phyloP scores from a whole-genome alignment of 30 jellyfish, hydroid and myxozoan genomes.

The Cassiopea andromeda region DNA sequence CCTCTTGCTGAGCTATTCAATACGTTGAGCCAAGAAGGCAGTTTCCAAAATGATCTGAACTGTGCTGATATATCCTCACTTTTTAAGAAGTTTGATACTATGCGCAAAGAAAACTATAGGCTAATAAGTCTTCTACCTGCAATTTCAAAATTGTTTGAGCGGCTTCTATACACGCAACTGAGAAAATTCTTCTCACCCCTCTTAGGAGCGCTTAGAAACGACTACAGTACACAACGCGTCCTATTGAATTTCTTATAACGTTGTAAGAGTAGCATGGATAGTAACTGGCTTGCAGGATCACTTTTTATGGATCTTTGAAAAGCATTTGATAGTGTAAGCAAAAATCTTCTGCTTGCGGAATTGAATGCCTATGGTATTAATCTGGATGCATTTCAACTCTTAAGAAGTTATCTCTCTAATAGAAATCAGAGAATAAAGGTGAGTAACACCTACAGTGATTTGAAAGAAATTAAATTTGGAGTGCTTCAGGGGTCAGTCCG shows the following conservation, averaged over 20 bases:
- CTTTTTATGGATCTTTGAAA: not conserved
- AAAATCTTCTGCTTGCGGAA: not conserved
- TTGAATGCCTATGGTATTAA: not conserved
- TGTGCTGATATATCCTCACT: conserved; percentile 7
- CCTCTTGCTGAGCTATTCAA: not conserved
- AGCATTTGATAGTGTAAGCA: too few relatives aligned
- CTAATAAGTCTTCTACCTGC: conserved; percentile 43
- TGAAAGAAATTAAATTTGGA: too few relatives aligned
- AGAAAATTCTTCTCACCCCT: conserved; percentile 13
- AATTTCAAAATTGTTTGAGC: conserved; percentile 19
- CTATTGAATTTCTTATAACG: too few relatives aligned
- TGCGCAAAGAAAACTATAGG: conserved; percentile 22
- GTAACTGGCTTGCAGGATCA: not conserved
- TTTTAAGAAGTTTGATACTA: not conserved
- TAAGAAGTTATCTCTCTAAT: too few relatives aligned
- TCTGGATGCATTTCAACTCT: not conserved
- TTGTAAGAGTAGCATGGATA: not conserved
- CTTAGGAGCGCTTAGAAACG: conserved; percentile 7
- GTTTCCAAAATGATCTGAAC: not conserved
- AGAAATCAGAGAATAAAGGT: too few relatives aligned
- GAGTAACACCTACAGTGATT: too few relatives aligned
- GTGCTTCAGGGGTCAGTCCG: too few relatives aligned
- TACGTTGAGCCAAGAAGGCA: not conserved
- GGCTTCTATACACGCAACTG: conserved; percentile 6
- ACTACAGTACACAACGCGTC: conserved; percentile 8